Conservation (phyloP, 2,113 vertebrate species). For the Montifringilla adamsi region DNA sequence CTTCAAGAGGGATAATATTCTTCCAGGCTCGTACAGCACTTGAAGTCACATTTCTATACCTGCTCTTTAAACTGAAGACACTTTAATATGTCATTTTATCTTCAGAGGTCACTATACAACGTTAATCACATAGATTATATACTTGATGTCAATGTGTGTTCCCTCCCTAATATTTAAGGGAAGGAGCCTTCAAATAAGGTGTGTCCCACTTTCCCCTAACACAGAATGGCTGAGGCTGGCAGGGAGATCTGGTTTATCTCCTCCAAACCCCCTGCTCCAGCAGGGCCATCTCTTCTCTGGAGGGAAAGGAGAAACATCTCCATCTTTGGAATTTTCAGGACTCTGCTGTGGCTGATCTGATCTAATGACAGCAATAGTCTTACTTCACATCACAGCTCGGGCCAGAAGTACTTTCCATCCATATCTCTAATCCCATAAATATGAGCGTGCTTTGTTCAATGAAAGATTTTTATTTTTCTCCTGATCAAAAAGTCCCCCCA, state of each 20-base stretch:
- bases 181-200: not conserved
- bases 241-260: not conserved
- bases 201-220: too few relatives aligned
- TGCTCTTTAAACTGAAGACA: not conserved
- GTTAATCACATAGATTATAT: not conserved
- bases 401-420: not conserved
- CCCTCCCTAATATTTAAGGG: not conserved
- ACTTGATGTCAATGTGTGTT: not conserved
- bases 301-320: not conserved
- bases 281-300: not conserved
- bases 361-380: not conserved
- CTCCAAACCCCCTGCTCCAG: not conserved
- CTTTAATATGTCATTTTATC: not conserved
- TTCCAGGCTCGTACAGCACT: not conserved
- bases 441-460: not conserved
- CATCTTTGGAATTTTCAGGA: not conserved
- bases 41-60: not conserved
- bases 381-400: not conserved
- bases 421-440: not conserved
- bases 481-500: not conserved
- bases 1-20: not conserved
- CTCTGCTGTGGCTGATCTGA: not conserved
- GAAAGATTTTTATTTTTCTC: not conserved
- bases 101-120: not conserved
- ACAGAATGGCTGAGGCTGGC: not conserved